These are phyloP conservation scores for Sorex fumeus DNA, from an alignment of 2,113 vertebrate genomes.

Conservation along the genomic window DNA sequence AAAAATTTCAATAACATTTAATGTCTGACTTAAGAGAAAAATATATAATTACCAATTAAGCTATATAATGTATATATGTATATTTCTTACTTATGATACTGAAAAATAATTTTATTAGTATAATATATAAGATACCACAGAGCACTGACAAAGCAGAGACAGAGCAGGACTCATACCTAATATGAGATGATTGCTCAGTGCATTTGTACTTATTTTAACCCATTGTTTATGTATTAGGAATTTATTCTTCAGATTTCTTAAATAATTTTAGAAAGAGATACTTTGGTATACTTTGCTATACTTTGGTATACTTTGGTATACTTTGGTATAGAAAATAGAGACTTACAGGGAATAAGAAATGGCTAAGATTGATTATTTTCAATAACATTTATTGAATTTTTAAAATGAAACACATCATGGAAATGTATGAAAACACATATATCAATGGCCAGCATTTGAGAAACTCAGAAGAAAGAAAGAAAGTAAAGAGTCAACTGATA, in stretches of 20 bases:
- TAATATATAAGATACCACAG: no score
- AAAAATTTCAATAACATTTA: no score
- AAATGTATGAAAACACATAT: background rate
- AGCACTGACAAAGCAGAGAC: no score
- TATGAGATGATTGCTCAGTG: background rate
- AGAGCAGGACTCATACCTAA: no score
- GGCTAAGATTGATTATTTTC: conserved; percentile 19
- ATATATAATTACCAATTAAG: no score
- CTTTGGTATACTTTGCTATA: background rate
- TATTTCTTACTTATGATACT: no score
- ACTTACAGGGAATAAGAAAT: conserved; percentile 5
- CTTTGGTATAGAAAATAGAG: background rate
- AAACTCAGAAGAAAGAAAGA: background rate
- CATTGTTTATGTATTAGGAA: background rate
- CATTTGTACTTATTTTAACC: conserved; percentile 13
- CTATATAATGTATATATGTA: no score
- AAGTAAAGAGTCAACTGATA: background rate
- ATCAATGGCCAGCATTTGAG: background rate
- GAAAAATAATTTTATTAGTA: no score
- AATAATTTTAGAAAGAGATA: conserved; percentile 1
- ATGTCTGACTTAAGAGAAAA: no score
- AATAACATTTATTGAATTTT: conserved; percentile 33
- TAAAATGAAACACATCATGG: background rate
- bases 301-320: background rate
- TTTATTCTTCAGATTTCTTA: background rate